Evolutionary conservation across 2,113 vertebrate species (phyloP).

Genomic region (Dicentrarchus labrax): DNA sequence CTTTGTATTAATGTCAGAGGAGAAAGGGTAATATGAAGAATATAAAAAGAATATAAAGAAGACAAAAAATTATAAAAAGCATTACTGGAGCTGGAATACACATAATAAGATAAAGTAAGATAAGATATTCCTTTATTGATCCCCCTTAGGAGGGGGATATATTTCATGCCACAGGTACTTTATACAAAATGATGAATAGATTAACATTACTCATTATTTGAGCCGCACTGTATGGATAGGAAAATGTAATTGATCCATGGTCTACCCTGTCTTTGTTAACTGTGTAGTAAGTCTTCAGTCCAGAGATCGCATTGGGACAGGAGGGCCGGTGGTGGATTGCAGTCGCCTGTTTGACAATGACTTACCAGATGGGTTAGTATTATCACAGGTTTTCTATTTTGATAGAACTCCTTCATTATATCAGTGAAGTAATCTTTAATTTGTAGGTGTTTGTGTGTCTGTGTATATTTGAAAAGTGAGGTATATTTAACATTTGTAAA

Average conservation of each 20-base stretch:
- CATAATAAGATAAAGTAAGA: too few relatives aligned
- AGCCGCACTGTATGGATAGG: background rate
- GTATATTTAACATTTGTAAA: background rate
- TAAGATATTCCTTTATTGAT: too few relatives aligned
- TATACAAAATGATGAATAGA: background rate
- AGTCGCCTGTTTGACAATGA: conserved; percentile 97
- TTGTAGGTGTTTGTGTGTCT: background rate
- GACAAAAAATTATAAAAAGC: background rate
- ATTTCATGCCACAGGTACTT: background rate
- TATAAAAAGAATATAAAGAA: background rate
- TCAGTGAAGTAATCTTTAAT: background rate
- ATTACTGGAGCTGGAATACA: background rate
- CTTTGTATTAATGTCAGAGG: background rate
- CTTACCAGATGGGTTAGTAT: conserved; percentile 94
- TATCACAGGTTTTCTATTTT: conserved; percentile 12
- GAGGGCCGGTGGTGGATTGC: conserved; percentile 96
- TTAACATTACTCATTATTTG: background rate
- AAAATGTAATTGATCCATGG: conserved; percentile 6
- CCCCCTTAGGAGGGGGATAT: too few relatives aligned
- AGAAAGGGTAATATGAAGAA: background rate
- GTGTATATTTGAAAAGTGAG: background rate
- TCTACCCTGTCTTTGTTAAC: conserved; percentile 22
- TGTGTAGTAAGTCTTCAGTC: conserved; percentile 94
- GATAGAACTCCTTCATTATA: background rate
- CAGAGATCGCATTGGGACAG: conserved; percentile 94